Percentiles rank a stretch among this genome's conserved stretches.
Evolutionary conservation across 2,113 vertebrate genomes (phyloP).

Genomic region (Syrrhaptes paradoxus): DNA sequence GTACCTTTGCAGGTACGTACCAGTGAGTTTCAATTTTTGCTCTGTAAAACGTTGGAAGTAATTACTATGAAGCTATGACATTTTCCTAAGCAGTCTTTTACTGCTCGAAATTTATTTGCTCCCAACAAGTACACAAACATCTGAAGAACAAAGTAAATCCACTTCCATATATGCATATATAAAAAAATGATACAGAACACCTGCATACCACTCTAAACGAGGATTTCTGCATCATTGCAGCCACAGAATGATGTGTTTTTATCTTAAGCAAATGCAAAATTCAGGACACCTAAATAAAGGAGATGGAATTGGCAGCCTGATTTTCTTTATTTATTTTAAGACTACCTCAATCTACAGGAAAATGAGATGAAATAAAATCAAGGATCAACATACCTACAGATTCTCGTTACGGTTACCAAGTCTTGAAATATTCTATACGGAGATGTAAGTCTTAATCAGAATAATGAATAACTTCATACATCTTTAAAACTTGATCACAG

Average conservation of each 20-base stretch:
- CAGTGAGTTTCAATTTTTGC: neutral
- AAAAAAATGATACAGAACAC: neutral
- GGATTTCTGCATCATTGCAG: neutral
- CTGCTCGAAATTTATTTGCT: neutral
- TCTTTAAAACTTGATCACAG: neutral
- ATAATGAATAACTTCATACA: neutral
- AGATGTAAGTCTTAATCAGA: neutral
- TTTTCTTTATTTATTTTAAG: neutral
- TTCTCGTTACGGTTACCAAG: neutral
- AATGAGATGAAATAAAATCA: neutral
- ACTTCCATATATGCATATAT: neutral
- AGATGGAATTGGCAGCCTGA: neutral
- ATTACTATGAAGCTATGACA: neutral
- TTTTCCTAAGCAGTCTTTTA: neutral
- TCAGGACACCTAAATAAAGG: neutral
- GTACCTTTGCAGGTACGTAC: neutral
- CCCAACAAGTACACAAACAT: neutral
- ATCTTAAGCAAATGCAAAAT: neutral
- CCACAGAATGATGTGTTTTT: neutral
- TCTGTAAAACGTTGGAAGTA: neutral
- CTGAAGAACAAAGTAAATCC: neutral
- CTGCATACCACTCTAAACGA: neutral
- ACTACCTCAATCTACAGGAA: neutral
- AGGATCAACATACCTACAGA: neutral
- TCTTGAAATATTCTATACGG: neutral